Evolutionary conservation across 2,113 vertebrate species (phyloP).

Genomic region (Panthera tigris): DNA sequence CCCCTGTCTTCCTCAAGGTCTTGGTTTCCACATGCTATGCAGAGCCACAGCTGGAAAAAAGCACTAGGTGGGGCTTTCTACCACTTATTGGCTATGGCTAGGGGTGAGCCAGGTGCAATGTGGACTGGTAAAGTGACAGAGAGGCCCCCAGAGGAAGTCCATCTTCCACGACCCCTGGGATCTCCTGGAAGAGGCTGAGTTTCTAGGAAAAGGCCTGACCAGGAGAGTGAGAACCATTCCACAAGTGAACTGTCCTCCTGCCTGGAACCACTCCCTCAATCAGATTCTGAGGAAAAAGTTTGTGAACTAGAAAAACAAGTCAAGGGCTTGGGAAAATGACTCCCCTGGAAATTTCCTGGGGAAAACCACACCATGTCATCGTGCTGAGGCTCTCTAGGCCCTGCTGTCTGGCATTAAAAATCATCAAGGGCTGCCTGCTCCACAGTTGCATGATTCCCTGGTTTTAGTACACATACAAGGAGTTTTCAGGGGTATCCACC

Average conservation of each 20-base stretch:
- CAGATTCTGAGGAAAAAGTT: neutral
- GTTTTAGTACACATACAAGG: neutral
- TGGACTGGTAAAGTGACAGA: neutral
- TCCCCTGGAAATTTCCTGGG: neutral
- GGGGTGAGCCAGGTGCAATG: neutral
- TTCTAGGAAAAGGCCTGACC: neutral
- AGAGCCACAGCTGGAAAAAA: neutral
- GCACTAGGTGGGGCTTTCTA: neutral
- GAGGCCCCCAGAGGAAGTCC: conserved; percentile 30
- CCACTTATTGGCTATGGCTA: neutral
- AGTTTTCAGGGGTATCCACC: neutral
- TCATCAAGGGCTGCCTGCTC: neutral
- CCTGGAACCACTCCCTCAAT: neutral
- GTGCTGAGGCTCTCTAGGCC: neutral
- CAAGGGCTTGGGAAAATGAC: neutral
- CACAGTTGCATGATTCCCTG: neutral
- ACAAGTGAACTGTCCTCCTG: neutral
- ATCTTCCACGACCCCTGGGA: neutral
- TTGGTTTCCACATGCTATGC: neutral
- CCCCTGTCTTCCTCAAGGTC: neutral
- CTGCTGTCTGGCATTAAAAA: neutral
- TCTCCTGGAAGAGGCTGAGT: neutral
- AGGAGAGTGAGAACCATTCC: neutral
- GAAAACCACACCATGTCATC: neutral
- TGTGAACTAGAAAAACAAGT: conserved; percentile 22